These are phyloP conservation scores for Falco concolor DNA, from an alignment of 2,797 vertebrate genomes.

Conservation along the genomic window DNA sequence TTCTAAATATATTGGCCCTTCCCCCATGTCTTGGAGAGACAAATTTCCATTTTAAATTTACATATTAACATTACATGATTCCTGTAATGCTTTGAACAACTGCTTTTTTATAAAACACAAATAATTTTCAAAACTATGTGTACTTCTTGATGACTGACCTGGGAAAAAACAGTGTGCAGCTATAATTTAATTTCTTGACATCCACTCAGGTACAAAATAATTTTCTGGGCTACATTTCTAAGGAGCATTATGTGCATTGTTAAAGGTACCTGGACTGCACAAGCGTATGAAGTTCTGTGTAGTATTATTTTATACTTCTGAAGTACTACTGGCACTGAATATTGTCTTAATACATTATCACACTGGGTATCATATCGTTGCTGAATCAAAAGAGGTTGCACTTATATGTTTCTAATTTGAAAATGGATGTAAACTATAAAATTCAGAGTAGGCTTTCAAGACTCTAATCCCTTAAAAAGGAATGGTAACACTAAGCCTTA, in stretches of 20 bases:
- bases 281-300: not conserved
- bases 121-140: not conserved
- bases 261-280: not conserved
- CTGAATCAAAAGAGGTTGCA: not conserved
- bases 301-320: not conserved
- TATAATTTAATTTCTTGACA: not conserved
- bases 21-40: not conserved
- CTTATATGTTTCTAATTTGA: not conserved
- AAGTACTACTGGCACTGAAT: not conserved
- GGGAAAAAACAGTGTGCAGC: not conserved
- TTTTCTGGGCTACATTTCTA: not conserved
- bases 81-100: not conserved
- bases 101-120: not conserved
- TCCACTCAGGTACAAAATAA: not conserved
- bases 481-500: not conserved
- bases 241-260: not conserved
- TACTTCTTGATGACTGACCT: not conserved
- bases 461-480: not conserved
- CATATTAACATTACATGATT: not conserved
- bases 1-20: not conserved
- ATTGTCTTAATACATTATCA: not conserved
- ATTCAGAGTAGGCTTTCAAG: not conserved
- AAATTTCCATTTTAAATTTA: not conserved
- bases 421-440: not conserved
- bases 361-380: not conserved